phyloP scores from a whole-genome alignment of 1,140 invertebrate species.

The Panagrolaimus sp. region DNA sequence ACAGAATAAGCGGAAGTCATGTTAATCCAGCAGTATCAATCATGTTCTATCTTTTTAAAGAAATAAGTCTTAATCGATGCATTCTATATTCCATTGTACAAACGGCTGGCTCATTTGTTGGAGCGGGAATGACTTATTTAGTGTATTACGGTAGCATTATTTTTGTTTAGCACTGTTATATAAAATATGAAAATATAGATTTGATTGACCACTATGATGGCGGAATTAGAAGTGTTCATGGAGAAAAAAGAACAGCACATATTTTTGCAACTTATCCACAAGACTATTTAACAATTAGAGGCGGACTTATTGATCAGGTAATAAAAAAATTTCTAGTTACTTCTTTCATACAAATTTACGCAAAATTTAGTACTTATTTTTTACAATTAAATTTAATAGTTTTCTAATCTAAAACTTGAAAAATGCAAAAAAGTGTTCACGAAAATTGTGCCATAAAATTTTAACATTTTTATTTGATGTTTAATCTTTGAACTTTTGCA shows the following conservation, averaged over 20 bases:
- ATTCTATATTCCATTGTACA: neutral
- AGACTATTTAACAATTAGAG: conserved; percentile 57
- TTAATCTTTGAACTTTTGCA: no score
- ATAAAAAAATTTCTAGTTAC: conserved; percentile 46
- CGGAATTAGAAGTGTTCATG: conserved; percentile 54
- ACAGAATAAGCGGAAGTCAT: conserved; percentile 1
- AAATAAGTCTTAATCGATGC: neutral
- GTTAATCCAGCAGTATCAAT: neutral
- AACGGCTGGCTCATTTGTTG: neutral
- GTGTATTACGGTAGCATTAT: neutral
- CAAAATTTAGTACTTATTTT: no score
- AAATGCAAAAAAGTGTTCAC: no score
- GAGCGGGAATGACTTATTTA: neutral
- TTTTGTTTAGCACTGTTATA: neutral
- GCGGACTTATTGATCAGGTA: conserved; percentile 61
- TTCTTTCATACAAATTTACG: no score
- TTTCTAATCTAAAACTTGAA: no score
- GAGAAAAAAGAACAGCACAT: conserved; percentile 61
- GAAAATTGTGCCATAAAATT: no score
- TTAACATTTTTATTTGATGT: no score
- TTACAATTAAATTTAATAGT: no score
- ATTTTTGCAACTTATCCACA: conserved; percentile 66
- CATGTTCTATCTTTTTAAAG: neutral
- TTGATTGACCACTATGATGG: conserved; percentile 61
- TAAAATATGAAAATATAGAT: conserved; percentile 56